Base-by-base conservation (phyloP, 2,888 invertebrate genomes). In the Vanessa cardui region DNA sequence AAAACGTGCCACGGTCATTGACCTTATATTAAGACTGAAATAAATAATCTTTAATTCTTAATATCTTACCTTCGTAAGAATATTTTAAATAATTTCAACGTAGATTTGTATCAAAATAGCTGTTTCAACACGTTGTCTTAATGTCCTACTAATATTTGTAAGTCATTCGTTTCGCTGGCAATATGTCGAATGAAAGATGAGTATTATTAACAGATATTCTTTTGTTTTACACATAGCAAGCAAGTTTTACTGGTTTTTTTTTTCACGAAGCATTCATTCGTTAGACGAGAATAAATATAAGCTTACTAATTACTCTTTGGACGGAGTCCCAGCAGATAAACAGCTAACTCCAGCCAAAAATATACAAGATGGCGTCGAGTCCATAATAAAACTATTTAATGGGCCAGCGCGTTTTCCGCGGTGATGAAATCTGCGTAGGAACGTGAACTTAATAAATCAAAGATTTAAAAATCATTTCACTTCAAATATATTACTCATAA, bases 381-480 rank as follows among this genome's bases (percentile, higher is more conserved):
- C 89, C 91, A 91, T 92, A 92, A 92, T 92, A 92, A 92, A 92
- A 92, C 92, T 90, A 92, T 92, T 92, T 92, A 92, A 92, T 92
- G 92, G 92, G 91, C 92, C 91, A 90, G 87, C 91, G 89, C 91
- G 90, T 87, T 92, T 92, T 90, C 92, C 92, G 91, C 87, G 89
- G 90, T 92, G 92, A 91, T 90, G 92, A 92, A 92, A 92, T 90
- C 85, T 82, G 87, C 89, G 88, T 88, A 87, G 88, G 87, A 90
- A 89, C 89, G 85, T 83, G 81, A 78, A 86, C 90, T 92, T 82
- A 89, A 90, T 88, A 91, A 91, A 83, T 58, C 82, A 88, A 85
- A 50, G 21, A 50, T 21, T 50, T 50, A 3, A 15, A 50, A 21
- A 8, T 50, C 15, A 18, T 50, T 15, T 12, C 18, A 26, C 12